Evolutionary conservation across 2,888 invertebrate species (phyloP), one percentile per base, ranked within the genome.

Genomic region (Netelia inedita): DNA sequence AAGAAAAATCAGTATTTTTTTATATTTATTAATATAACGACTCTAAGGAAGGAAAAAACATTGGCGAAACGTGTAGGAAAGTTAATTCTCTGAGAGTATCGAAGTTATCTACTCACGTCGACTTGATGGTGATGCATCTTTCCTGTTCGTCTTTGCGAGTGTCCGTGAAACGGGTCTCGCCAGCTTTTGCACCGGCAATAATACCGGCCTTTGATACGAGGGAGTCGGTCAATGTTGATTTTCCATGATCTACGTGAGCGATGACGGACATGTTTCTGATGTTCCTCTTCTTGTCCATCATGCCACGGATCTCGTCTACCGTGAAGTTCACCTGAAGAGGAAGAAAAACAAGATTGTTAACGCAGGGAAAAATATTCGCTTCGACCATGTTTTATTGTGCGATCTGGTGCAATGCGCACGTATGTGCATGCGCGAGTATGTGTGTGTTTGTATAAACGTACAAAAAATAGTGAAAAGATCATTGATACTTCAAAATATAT

Each of bases 191-290:
- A 89, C 98, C 98, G 92, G 99, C 99, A 94, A 99, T 99, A 94
- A 99, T 99, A 95, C 99, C 99, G 93, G 99, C 99, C 95, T 99
- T 99, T 84, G 99, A 99, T 89, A 99, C 99, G 93, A 99, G 96
- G 88, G 99, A 99, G 95, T 99, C 99, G 83, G 99, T 99, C 94
- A 99, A 95, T 82, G 99, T 99, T 89, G 99, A 99, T 95, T 99
- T 99, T 94, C 99, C 99, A 95, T 99, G 99, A 95, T 99, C 99
- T 90, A 99, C 99, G 95, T 99, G 99, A 92, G 99, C 99, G 94
- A 99, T 99, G 95, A 99, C 99, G 94, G 99, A 99, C 99, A 99
- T 99, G 95, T 99, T 99, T 94, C 99, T 97, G 96, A 99, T 99
- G 94, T 99, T 99, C 96, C 96, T 96, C 96, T 99, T 99, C 95